Percentiles rank a stretch among this genome's conserved stretches.
Conservation (phyloP, 1,140 invertebrate species). For the Drosophila teissieri region DNA sequence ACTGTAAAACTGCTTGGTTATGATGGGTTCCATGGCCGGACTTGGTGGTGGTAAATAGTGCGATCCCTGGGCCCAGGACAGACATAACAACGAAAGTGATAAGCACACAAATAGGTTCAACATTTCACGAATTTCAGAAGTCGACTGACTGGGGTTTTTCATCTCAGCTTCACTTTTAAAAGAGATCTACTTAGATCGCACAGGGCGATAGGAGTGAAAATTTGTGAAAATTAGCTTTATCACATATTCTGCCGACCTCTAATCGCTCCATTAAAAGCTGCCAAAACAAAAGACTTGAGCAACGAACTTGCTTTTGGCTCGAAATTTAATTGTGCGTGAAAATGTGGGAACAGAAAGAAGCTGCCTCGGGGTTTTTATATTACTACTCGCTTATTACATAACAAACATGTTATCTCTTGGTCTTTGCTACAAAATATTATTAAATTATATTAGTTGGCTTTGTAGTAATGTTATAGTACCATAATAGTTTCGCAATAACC, state of each 20-base stretch:
- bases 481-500: too few species aligned
- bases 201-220: not conserved
- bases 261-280: slow-evolving; percentile 32
- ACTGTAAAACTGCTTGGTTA: slow-evolving; percentile 77
- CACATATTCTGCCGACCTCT: slow-evolving; percentile 8
- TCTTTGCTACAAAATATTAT: too few species aligned
- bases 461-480: too few species aligned
- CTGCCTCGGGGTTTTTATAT: not conserved
- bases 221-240: slow-evolving; percentile 16
- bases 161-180: slow-evolving; percentile 11
- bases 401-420: not conserved
- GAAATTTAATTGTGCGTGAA: slow-evolving; percentile 64
- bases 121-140: slow-evolving; percentile 39
- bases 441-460: too few species aligned
- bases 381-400: slow-evolving; percentile 8
- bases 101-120: slow-evolving; percentile 14
- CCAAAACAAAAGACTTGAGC: slow-evolving; percentile 74
- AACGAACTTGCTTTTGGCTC: slow-evolving; percentile 52
- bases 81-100: not conserved
- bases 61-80: slow-evolving; percentile 22
- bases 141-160: slow-evolving; percentile 11
- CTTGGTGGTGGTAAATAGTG: slow-evolving; percentile 60
- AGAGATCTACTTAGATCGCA: slow-evolving; percentile 6
- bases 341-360: slow-evolving; percentile 9
- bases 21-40: slow-evolving; percentile 41